Percentiles rank a stretch among this genome's conserved stretches.
These are phyloP conservation scores for Drosophila paracracens DNA, from an alignment of 2,888 invertebrate species.

Conservation along the genomic window DNA sequence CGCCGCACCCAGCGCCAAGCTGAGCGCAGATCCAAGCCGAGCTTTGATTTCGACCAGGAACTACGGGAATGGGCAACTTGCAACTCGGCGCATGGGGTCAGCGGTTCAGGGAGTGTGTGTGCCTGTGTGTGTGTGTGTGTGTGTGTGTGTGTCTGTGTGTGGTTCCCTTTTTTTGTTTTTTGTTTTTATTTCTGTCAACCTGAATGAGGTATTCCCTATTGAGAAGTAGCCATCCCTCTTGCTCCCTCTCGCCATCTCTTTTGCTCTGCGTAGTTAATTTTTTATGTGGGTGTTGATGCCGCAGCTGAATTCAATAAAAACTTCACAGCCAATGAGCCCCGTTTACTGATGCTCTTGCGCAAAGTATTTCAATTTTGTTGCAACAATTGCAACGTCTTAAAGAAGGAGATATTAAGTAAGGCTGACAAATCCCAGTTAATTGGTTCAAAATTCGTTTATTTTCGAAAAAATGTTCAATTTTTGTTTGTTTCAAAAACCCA, in stretches of 20 bases:
- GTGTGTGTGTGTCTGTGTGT: slow-evolving; percentile 6
- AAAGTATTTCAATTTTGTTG: not conserved
- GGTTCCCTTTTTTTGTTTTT: not conserved
- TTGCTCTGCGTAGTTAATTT: not conserved
- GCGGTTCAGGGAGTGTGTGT: not conserved
- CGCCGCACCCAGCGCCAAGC: slow-evolving; percentile 30
- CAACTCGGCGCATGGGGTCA: not conserved
- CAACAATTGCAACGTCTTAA: not conserved
- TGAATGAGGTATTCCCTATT: slow-evolving; percentile 15
- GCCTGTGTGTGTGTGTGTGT: not conserved
- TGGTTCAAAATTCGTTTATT: not conserved
- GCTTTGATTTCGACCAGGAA: slow-evolving; percentile 5
- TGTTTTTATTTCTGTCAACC: slow-evolving; percentile 9
- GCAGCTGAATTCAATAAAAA: slow-evolving; percentile 74
- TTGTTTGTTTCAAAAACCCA: not conserved
- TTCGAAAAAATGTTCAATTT: not conserved
- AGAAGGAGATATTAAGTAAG: not conserved
- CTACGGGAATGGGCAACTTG: not conserved
- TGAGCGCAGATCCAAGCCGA: not conserved
- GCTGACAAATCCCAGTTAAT: not conserved
- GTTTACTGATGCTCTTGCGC: slow-evolving; percentile 20
- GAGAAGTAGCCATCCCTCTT: slow-evolving; percentile 1
- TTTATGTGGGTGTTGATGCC: slow-evolving; percentile 62
- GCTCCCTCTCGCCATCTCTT: not conserved
- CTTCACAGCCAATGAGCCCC: slow-evolving; percentile 73